Conservation (phyloP, 2,888 invertebrate species). For the Neoaliturus tenellus region DNA sequence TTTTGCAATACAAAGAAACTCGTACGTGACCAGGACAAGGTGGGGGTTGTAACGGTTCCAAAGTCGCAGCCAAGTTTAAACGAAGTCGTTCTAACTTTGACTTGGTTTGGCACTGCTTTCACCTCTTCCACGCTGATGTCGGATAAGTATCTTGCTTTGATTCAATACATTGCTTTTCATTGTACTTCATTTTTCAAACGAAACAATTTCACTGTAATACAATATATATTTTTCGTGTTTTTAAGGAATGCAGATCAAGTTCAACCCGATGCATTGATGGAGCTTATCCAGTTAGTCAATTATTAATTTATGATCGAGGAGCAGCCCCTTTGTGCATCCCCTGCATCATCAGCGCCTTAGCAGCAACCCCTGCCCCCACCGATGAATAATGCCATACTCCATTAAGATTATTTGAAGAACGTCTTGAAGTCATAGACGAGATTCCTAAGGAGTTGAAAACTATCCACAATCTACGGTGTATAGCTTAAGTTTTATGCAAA, state of each 20-base stretch:
- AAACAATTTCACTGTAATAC: background rate
- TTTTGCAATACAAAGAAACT: background rate
- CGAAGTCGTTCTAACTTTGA: conserved; percentile 19
- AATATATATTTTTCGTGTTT: background rate
- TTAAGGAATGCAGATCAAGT: background rate
- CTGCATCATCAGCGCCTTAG: background rate
- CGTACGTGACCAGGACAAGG: background rate
- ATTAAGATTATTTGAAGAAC: conserved; percentile 25
- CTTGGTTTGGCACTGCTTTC: background rate
- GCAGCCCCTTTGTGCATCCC: background rate
- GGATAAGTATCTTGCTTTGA: background rate
- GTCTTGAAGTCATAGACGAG: conserved; percentile 11
- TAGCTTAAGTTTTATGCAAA: too few species aligned
- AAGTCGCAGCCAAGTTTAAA: conserved; percentile 18
- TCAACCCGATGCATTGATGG: background rate
- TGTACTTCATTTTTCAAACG: background rate
- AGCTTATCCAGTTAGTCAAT: background rate
- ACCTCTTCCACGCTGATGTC: background rate
- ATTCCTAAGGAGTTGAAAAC: too few species aligned
- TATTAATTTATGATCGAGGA: background rate
- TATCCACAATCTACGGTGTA: too few species aligned
- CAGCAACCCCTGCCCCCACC: background rate
- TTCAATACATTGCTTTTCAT: background rate
- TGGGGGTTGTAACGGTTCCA: background rate
- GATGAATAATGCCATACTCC: conserved; percentile 27